Percentiles rank a stretch among this genome's conserved stretches.
Evolutionary conservation across 2,888 invertebrate species (phyloP).

Genomic region (Drosophila kanekoi): DNA sequence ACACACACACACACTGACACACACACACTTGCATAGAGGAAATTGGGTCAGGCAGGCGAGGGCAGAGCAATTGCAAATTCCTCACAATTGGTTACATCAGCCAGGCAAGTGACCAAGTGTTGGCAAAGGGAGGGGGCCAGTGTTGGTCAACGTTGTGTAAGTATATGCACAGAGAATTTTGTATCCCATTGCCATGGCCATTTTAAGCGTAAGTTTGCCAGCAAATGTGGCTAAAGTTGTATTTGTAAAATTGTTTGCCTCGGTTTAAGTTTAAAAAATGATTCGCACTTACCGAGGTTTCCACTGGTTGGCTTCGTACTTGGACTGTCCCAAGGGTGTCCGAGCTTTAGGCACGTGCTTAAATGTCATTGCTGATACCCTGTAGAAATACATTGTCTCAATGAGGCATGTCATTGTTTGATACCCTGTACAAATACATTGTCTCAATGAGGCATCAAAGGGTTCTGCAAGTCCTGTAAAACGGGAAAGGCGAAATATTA

Average conservation of each 20-base stretch:
- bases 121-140: neutral
- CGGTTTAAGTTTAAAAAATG: constrained; percentile 6
- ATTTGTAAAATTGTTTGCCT: constrained; percentile 16
- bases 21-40: constrained; percentile 25
- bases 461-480: too few relatives aligned
- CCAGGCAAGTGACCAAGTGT: constrained; percentile 43
- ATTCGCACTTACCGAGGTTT: constrained; percentile 3
- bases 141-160: neutral
- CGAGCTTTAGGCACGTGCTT: constrained; percentile 27
- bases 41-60: constrained; percentile 62
- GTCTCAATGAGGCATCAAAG: too few relatives aligned
- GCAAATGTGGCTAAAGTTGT: constrained; percentile 11
- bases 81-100: constrained; percentile 54
- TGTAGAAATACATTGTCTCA: neutral
- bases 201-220: constrained; percentile 36
- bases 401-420: neutral
- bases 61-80: constrained; percentile 58
- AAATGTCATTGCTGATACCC: constrained; percentile 6
- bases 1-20: constrained; percentile 13
- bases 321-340: constrained; percentile 20
- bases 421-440: neutral
- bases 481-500: too few relatives aligned
- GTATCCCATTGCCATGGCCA: constrained; percentile 12
- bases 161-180: constrained; percentile 12
- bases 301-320: constrained; percentile 17